Evolutionary conservation across 2,888 invertebrate genomes (phyloP), one percentile per base, ranked within the genome.

Genomic region (Nomada ruficornis): DNA sequence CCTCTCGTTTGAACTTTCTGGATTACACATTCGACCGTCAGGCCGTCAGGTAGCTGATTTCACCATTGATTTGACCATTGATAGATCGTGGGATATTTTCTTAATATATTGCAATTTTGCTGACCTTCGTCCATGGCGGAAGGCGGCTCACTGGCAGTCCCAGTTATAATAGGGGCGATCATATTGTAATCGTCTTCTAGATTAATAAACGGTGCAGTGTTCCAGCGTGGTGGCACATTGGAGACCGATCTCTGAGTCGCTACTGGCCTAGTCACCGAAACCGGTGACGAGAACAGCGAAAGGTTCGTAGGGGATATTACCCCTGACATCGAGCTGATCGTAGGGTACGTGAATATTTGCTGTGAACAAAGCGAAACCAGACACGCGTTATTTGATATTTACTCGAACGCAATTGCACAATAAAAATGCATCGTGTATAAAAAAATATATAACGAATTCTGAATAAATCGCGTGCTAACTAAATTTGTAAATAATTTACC

Each of bases 121-220:
- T 86, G 84, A 93, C 94, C 94, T 90, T 94, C 94, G 76, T 94
- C 94, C 93, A 94, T 94, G 55, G 91, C 74, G 47, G 93, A 88
- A 1, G 94, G 91, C 67, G 93, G 92, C 67, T 94, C 93, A 76
- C 91, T 93, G 42, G 93, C 91, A 11, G 95, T 95, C 23, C 95
- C 94, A 81, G 95, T 95, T 89, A 96, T 95, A 84, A 96, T 94
- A 82, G 96, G 97, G 70, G 98, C 97, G 95, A 98, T 98, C 96
- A 98, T 98, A 93, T 97, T 98, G 94, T 99, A 98, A 94, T 99
- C 98, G 93, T 98, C 98, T 93, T 99, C 99, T 91, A 98, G 95
- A 72, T 97, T 96, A 88, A 98, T 96, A 95, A 98, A 98, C 71
- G 98, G 96, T 64, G 96, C 95, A 71, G 97, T 96, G 93, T 97